Evolutionary conservation across 1,140 invertebrate species (phyloP).

Genomic region (Drosophila athabasca): DNA sequence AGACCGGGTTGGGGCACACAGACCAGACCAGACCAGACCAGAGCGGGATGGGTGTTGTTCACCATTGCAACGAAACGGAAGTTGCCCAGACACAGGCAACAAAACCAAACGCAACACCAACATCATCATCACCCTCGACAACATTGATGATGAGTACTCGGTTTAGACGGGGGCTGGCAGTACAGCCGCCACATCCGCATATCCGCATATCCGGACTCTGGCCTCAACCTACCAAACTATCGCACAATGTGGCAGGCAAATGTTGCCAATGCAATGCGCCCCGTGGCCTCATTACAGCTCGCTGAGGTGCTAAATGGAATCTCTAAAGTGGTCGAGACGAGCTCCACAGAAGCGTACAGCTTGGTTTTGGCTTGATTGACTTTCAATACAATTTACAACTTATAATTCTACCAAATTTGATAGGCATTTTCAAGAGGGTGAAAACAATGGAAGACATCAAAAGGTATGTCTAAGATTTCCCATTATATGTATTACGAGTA

Average conservation of each 20-base stretch:
- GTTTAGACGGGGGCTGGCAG: constrained; percentile 14
- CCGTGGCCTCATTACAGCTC: constrained; percentile 32
- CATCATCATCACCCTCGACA: constrained; percentile 20
- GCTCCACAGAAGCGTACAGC: no score
- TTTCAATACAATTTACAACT: neutral
- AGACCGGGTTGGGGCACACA: neutral
- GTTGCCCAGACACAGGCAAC: constrained; percentile 47
- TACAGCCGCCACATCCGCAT: constrained; percentile 44
- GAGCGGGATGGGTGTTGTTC: constrained; percentile 7
- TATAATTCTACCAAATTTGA: no score
- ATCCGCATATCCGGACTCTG: neutral
- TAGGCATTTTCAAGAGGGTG: neutral
- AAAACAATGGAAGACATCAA: no score
- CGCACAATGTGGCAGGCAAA: constrained; percentile 35
- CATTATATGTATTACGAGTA: no score
- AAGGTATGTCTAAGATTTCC: no score
- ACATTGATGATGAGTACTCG: constrained; percentile 31
- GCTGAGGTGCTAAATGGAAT: constrained; percentile 17
- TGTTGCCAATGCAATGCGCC: constrained; percentile 1
- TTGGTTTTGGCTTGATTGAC: no score
- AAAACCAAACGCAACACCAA: constrained; percentile 10
- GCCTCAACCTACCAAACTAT: neutral
- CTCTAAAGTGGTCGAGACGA: neutral
- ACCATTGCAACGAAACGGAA: constrained; percentile 47
- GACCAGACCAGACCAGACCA: constrained; percentile 8